Evolutionary conservation across 2,888 invertebrate genomes (phyloP), one percentile per base, ranked within the genome.

Genomic region (Brachypalpus laphriformis): DNA sequence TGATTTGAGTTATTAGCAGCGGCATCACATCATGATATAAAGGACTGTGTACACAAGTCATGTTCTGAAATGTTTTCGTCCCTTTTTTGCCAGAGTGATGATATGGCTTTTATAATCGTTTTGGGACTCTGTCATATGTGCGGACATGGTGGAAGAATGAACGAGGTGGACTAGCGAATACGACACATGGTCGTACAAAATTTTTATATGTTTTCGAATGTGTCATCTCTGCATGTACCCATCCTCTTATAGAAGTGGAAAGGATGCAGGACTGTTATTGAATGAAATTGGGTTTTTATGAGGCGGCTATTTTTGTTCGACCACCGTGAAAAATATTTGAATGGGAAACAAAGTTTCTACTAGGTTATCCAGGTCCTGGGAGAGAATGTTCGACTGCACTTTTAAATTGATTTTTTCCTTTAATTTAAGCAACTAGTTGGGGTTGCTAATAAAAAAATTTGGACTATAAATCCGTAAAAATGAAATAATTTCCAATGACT

Each of bases 1-100:
- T 85, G 80, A 85, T 85, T 85, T 81, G 85, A 85, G 85, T 85
- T 85, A 85, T 85, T 85, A 85, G 85, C 71, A 85, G 85, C 85
- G 85, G 85, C 85, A 85, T 80, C 85, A 85, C 85, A 81, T 85
- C 80, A 75, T 75, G 80, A 75, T 80, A 85, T 70, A 85, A 85
- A 81, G 85, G 80, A 80, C 71, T 80, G 71, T 85, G 85, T 85
- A 80, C 81, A 75, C 75, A 76, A 85, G 85, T 85, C 85, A 85
- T 85, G 85, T 85, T 80, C 40, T 56, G 40, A 85, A 85, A 85
- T 80, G 85, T 85, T 85, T 77, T 82, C 56, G 25, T 65, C 71
- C 61, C 61, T 82, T 72, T 54, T 42, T 70, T 59, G 59, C 66
- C 54, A 63, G 47, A 66, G 71, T 82, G 78, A 72, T 66, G 78